Conservation (phyloP, 2,888 invertebrate species). For the Alsophila aescularia region DNA sequence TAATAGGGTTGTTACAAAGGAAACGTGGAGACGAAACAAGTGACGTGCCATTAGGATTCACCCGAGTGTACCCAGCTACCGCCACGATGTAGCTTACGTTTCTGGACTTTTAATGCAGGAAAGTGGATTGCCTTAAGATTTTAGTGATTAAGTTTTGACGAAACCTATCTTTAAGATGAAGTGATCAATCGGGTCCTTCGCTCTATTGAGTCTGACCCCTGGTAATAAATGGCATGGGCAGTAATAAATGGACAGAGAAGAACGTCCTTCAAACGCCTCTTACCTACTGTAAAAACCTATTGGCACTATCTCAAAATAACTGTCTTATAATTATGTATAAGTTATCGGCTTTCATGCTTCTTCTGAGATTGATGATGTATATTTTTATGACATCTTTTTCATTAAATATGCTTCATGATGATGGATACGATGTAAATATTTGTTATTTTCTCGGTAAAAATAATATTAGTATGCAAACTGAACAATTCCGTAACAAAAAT, state of each 20-base stretch:
- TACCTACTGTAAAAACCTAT: too few species aligned
- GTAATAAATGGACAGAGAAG: too few species aligned
- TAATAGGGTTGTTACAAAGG: conserved; percentile 23
- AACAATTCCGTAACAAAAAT: too few species aligned
- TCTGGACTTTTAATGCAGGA: conserved; percentile 3
- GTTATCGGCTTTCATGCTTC: background rate
- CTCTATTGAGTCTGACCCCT: too few species aligned
- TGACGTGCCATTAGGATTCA: conserved; percentile 26
- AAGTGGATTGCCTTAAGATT: background rate
- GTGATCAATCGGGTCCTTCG: background rate
- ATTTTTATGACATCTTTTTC: background rate
- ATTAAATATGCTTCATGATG: background rate
- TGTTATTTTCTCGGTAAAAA: too few species aligned
- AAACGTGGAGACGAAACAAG: conserved; percentile 22
- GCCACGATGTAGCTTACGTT: background rate
- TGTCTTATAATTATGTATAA: too few species aligned
- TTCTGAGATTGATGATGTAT: background rate
- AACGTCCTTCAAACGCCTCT: too few species aligned
- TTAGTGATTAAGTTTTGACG: background rate
- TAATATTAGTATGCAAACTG: too few species aligned
- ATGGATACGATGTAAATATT: background rate
- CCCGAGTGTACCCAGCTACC: conserved; percentile 3
- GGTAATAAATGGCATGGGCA: too few species aligned
- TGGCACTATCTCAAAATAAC: too few species aligned
- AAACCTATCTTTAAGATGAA: background rate